phyloP scores from a whole-genome alignment of 2,113 vertebrate genomes.

The Gobius niger region DNA sequence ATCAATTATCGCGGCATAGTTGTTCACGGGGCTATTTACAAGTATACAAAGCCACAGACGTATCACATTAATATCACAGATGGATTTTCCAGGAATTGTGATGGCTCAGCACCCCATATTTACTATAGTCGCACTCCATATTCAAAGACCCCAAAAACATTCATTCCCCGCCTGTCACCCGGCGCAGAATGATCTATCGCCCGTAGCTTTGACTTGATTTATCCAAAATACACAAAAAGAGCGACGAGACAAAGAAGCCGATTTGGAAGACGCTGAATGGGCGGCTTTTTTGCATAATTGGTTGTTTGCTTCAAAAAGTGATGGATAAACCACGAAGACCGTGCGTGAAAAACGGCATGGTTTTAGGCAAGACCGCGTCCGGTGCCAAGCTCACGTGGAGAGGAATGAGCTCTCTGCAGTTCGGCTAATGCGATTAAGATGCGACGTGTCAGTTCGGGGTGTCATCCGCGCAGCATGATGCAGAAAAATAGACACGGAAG shows the following conservation, averaged over 20 bases:
- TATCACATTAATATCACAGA: slow-evolving; percentile 52
- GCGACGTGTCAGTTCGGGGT: slow-evolving; percentile 41
- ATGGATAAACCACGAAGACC: slow-evolving; percentile 69
- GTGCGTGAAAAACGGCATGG: slow-evolving; percentile 53
- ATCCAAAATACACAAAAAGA: slow-evolving; percentile 68
- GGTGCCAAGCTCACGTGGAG: slow-evolving; percentile 52
- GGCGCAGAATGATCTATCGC: slow-evolving; percentile 63
- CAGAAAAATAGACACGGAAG: slow-evolving; percentile 12
- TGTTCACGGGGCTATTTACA: slow-evolving; percentile 32
- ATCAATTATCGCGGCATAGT: too few species aligned
- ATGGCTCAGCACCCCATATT: too few species aligned
- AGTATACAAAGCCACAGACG: slow-evolving; percentile 24
- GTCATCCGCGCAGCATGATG: slow-evolving; percentile 33
- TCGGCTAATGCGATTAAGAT: slow-evolving; percentile 56
- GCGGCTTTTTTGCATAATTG: slow-evolving; percentile 75
- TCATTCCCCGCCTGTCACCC: slow-evolving; percentile 60
- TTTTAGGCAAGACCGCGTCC: slow-evolving; percentile 53
- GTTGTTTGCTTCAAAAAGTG: slow-evolving; percentile 71
- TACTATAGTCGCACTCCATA: neutral
- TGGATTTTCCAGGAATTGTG: slow-evolving; percentile 35
- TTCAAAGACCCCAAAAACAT: slow-evolving; percentile 51
- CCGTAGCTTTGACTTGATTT: slow-evolving; percentile 62
- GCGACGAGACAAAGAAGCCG: slow-evolving; percentile 45
- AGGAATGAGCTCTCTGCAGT: slow-evolving; percentile 35
- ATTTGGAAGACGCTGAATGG: slow-evolving; percentile 69